phyloP scores from a whole-genome alignment of 2,797 vertebrate genomes.

The Sarcoramphus papa region DNA sequence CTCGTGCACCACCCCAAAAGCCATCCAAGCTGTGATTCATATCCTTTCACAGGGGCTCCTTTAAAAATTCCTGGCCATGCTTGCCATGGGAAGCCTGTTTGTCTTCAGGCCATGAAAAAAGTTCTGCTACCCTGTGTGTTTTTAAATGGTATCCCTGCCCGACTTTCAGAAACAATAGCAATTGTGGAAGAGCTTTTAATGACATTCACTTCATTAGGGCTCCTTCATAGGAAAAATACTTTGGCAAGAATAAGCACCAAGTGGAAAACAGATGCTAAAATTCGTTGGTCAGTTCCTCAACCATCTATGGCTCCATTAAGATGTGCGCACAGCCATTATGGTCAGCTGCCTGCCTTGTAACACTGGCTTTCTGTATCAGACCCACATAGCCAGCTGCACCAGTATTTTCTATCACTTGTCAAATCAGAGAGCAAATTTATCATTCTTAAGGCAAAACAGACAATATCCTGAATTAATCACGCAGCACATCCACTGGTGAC shows the following conservation, averaged over 20 bases:
- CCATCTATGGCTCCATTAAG: background rate
- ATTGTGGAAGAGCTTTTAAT: background rate
- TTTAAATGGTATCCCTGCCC: background rate
- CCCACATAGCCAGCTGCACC: background rate
- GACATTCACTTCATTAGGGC: background rate
- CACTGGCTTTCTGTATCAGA: background rate
- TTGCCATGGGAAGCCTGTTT: background rate
- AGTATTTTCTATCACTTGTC: background rate
- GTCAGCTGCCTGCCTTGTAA: background rate
- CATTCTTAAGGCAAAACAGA: background rate
- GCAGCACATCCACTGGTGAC: background rate
- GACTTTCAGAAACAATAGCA: background rate
- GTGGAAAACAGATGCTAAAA: conserved; percentile 4
- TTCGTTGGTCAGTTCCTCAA: background rate
- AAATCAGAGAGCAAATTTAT: background rate
- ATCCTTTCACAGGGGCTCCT: conserved; percentile 1
- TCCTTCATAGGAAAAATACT: conserved; percentile 11
- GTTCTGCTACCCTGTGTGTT: background rate
- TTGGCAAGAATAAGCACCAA: background rate
- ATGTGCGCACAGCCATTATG: fast-evolving
- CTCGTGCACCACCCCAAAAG: background rate
- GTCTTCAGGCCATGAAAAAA: background rate
- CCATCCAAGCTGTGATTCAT: conserved; percentile 35
- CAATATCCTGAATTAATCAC: background rate
- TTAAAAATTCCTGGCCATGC: conserved; percentile 5